These are phyloP conservation scores for Eupsittula cactorum DNA, from an alignment of 2,113 vertebrate genomes.

Conservation along the genomic window DNA sequence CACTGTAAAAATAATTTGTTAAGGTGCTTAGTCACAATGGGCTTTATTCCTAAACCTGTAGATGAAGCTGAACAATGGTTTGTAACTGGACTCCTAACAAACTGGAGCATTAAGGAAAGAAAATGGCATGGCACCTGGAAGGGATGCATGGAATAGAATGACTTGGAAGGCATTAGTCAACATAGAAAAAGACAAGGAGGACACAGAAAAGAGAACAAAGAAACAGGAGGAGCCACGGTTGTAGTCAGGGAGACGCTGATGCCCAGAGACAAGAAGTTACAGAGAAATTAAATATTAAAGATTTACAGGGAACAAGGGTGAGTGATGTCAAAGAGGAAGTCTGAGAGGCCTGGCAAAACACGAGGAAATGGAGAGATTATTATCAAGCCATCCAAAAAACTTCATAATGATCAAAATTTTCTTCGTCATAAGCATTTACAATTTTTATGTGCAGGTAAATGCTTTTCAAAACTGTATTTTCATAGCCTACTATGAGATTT, in stretches of 20 bases:
- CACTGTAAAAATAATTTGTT: neutral
- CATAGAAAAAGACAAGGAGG: neutral
- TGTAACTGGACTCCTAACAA: neutral
- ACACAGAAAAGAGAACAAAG: neutral
- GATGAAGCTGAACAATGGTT: neutral
- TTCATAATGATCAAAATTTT: neutral
- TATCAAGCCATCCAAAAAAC: neutral
- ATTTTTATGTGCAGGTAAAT: neutral
- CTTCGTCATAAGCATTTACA: neutral
- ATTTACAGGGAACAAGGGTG: neutral
- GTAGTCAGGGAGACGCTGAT: neutral
- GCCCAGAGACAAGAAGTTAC: neutral
- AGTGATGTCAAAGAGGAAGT: neutral
- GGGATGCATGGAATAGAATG: neutral
- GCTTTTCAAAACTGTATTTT: neutral
- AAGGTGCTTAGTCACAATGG: neutral
- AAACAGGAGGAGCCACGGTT: neutral
- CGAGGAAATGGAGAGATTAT: neutral
- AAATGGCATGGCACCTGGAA: neutral
- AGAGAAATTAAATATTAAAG: neutral
- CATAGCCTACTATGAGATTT: neutral
- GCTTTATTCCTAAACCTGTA: neutral
- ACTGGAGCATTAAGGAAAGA: neutral
- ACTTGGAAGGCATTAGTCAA: neutral
- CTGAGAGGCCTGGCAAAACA: neutral